phyloP scores from a whole-genome alignment of 2,113 vertebrate species.

The Plestiodon gilberti region DNA sequence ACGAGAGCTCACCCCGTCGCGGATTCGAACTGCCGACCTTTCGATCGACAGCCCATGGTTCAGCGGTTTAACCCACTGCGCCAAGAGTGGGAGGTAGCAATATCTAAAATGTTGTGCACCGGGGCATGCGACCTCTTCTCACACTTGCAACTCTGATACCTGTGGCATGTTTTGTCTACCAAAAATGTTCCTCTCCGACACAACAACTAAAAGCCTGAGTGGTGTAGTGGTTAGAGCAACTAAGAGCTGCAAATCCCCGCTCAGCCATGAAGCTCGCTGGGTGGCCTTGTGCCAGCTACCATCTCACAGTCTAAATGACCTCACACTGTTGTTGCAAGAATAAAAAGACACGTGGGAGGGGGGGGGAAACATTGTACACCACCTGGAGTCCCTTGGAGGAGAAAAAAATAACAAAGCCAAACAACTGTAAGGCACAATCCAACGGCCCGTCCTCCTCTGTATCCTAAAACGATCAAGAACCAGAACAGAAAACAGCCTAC shows the following conservation, averaged over 20 bases:
- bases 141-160: not conserved
- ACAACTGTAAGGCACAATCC: not conserved
- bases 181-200: not conserved
- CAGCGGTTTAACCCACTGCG: no score
- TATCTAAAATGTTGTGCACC: not conserved
- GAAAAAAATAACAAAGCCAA: not conserved
- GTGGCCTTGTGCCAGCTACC: not conserved
- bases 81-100: not conserved
- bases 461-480: not conserved
- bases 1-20: no score
- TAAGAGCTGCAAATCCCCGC: not conserved
- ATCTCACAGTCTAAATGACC: not conserved
- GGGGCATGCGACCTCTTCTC: not conserved
- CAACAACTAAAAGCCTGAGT: not conserved
- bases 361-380: not conserved
- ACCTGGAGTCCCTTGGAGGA: not conserved
- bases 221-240: not conserved
- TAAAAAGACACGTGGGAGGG: not conserved
- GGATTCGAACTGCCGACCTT: no score
- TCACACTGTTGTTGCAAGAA: not conserved
- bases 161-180: not conserved
- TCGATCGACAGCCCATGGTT: no score
- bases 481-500: conserved; percentile 17
- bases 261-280: not conserved
- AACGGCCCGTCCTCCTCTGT: no score